These are phyloP conservation scores for Lampropteryx suffumata DNA, from an alignment of 2,888 invertebrate genomes.

Conservation along the genomic window DNA sequence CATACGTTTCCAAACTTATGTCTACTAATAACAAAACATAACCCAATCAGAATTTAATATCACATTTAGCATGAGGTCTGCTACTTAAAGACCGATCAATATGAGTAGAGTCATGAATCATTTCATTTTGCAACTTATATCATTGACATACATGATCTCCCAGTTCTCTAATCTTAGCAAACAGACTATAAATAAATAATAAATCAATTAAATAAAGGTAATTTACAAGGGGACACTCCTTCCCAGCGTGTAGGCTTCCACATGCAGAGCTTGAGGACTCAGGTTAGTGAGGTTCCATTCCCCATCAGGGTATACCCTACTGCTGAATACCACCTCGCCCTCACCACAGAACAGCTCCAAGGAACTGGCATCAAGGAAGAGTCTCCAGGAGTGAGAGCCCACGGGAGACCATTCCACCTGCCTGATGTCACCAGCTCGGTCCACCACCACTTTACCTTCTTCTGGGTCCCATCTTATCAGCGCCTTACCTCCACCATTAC, in stretches of 20 bases:
- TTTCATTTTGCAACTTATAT: no score
- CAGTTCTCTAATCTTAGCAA: no score
- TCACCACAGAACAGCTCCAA: conserved; percentile 74
- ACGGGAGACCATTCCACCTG: conserved; percentile 68
- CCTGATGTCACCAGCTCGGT: conserved; percentile 61
- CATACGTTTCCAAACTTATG: no score
- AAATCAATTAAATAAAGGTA: background rate
- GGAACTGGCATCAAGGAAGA: conserved; percentile 71
- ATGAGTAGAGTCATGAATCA: no score
- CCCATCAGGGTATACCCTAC: conserved; percentile 64
- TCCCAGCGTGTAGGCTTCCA: conserved; percentile 56
- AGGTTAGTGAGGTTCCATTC: conserved; percentile 63
- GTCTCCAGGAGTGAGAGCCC: conserved; percentile 51
- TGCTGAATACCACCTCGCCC: conserved; percentile 74
- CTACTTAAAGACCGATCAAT: no score
- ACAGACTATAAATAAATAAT: no score
- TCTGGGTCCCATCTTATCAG: conserved; percentile 56
- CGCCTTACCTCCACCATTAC: conserved; percentile 53
- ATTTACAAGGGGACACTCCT: conserved; percentile 58
- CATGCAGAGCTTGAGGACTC: conserved; percentile 51
- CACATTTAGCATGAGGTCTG: no score
- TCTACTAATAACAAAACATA: no score
- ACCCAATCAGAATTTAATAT: no score
- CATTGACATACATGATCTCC: no score
- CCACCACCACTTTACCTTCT: conserved; percentile 56